Percentiles rank a stretch among this genome's conserved stretches.
phyloP scores from a whole-genome alignment of 2,888 invertebrate species.

The Cordylochernes scorpioides region DNA sequence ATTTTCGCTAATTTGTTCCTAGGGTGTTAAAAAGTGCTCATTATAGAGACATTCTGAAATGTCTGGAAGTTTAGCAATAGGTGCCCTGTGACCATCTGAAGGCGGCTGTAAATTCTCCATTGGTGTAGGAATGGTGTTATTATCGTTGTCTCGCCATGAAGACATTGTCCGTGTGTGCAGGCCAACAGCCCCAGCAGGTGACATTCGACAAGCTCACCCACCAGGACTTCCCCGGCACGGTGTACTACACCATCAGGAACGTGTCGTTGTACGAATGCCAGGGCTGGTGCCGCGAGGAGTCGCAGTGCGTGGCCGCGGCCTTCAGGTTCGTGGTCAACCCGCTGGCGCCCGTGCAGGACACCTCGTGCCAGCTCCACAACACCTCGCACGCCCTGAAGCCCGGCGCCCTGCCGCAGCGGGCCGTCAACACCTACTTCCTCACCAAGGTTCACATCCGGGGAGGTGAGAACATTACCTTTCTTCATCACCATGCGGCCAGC shows the following conservation, averaged over 20 bases:
- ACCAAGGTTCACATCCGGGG: conserved; percentile 66
- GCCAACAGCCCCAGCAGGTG: too few relatives aligned
- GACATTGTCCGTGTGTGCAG: too few relatives aligned
- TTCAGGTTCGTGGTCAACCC: conserved; percentile 82
- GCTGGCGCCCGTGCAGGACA: conserved; percentile 66
- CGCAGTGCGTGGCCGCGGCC: conserved; percentile 67
- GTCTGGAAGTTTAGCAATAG: too few relatives aligned
- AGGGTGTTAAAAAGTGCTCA: too few relatives aligned
- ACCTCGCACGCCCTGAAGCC: conserved; percentile 73
- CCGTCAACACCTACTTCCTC: conserved; percentile 81
- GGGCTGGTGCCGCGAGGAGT: conserved; percentile 76
- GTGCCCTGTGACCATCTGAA: too few relatives aligned
- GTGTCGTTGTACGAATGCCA: conserved; percentile 80
- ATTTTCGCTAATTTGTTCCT: too few relatives aligned
- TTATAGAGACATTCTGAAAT: too few relatives aligned
- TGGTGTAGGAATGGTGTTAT: too few relatives aligned
- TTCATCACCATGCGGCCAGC: too few relatives aligned
- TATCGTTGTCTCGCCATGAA: too few relatives aligned
- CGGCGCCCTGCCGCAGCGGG: conserved; percentile 46
- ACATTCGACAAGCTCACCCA: conserved; percentile 87
- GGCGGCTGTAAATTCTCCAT: too few relatives aligned
- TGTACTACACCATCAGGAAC: conserved; percentile 73
- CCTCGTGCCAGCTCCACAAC: conserved; percentile 64
- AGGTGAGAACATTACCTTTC: conserved; percentile 23
- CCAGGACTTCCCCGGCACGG: conserved; percentile 62